Conservation (phyloP, 2,113 vertebrate genomes). For the Lycaon pictus region DNA sequence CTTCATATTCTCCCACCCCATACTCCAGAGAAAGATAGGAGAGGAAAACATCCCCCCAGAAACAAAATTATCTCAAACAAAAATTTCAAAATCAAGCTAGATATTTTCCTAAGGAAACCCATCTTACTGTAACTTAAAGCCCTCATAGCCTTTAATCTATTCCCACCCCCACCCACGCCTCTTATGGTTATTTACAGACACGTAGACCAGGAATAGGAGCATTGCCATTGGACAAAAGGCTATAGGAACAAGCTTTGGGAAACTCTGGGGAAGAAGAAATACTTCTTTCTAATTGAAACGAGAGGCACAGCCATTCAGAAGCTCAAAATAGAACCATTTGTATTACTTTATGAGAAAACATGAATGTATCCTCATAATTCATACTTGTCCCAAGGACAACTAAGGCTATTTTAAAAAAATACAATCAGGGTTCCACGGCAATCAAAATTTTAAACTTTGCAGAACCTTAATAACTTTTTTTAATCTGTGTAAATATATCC, state of each 20-base stretch:
- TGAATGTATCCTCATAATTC: constrained; percentile 53
- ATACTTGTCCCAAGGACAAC: constrained; percentile 53
- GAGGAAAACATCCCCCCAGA: constrained; percentile 68
- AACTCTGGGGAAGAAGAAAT: constrained; percentile 73
- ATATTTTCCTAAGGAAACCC: constrained; percentile 81
- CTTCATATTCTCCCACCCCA: constrained; percentile 48
- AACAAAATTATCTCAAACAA: constrained; percentile 78
- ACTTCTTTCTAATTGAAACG: constrained; percentile 66
- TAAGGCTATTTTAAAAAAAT: constrained; percentile 63
- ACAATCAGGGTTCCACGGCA: constrained; percentile 72
- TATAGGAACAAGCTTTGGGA: constrained; percentile 53
- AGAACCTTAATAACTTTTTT: constrained; percentile 49
- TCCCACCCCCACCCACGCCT: constrained; percentile 45
- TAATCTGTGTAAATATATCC: neutral
- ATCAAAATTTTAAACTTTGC: constrained; percentile 70
- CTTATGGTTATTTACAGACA: constrained; percentile 63
- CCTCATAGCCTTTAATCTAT: constrained; percentile 23
- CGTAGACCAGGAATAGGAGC: constrained; percentile 5
- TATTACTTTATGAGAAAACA: constrained; percentile 61
- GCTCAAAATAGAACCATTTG: constrained; percentile 62
- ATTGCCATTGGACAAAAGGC: constrained; percentile 62
- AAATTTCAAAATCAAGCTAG: constrained; percentile 92
- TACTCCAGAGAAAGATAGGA: constrained; percentile 63
- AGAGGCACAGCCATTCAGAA: constrained; percentile 33
- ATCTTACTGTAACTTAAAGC: constrained; percentile 78